Percentiles rank a stretch among this genome's conserved stretches.
phyloP scores from a whole-genome alignment of 2,113 vertebrate species.

The Rhinopomastus cyanomelas region DNA sequence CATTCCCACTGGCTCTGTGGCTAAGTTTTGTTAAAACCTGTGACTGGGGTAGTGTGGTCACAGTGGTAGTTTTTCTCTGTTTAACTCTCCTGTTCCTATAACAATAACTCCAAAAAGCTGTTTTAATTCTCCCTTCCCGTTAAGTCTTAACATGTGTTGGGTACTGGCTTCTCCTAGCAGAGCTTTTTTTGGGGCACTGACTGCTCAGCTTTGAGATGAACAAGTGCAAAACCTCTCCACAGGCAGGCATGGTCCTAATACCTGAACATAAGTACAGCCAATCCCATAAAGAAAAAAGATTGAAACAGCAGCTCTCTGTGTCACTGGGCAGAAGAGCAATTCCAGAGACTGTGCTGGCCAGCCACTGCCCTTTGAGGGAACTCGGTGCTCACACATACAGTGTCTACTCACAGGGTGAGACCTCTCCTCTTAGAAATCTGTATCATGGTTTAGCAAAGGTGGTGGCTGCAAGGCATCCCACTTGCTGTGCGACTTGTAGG shows the following conservation, averaged over 20 bases:
- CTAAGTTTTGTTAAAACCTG: neutral
- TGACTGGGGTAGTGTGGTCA: neutral
- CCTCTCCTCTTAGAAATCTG: neutral
- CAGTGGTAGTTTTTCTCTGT: neutral
- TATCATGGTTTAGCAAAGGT: neutral
- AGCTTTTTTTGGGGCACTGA: neutral
- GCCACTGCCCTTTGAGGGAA: neutral
- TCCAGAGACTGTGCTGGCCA: neutral
- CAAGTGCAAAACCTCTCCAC: neutral
- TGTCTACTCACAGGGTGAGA: neutral
- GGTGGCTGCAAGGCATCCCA: neutral
- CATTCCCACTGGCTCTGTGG: neutral
- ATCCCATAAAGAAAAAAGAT: neutral
- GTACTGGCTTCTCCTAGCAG: neutral
- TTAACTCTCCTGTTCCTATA: neutral
- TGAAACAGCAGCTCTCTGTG: neutral
- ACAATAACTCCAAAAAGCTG: too few species aligned
- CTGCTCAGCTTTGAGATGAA: neutral
- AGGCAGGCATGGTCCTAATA: neutral
- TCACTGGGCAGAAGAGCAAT: too few species aligned
- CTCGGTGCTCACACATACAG: fast-evolving
- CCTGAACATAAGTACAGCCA: fast-evolving
- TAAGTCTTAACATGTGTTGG: neutral
- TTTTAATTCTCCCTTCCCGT: neutral
- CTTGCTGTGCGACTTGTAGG: neutral